These are phyloP conservation scores for Chrysolina americana DNA, from an alignment of 2,888 invertebrate species.

Conservation along the genomic window DNA sequence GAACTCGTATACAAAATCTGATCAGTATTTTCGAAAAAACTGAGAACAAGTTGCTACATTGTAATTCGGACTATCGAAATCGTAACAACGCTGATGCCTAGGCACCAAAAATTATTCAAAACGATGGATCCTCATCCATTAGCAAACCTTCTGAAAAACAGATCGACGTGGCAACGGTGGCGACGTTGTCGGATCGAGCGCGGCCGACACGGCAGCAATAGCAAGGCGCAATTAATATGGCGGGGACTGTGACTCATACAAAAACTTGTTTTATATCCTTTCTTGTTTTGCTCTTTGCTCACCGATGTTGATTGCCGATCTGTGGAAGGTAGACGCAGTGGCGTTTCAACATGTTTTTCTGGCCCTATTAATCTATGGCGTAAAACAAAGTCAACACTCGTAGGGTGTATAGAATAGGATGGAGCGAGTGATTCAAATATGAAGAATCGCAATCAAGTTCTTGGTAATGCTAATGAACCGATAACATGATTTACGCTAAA, in stretches of 20 bases:
- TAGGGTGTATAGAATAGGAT: too few relatives aligned
- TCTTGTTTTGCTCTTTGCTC: conserved; percentile 57
- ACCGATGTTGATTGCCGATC: conserved; percentile 45
- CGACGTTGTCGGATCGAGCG: conserved; percentile 38
- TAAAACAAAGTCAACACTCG: too few relatives aligned
- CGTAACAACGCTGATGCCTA: neutral
- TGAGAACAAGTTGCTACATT: too few relatives aligned
- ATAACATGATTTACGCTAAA: too few relatives aligned
- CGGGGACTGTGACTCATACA: conserved; percentile 62
- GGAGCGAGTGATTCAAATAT: too few relatives aligned
- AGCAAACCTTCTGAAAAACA: conserved; percentile 8
- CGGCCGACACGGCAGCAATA: conserved; percentile 33
- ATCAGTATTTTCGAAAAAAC: too few relatives aligned
- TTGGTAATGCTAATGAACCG: too few relatives aligned
- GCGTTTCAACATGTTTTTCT: conserved; percentile 67
- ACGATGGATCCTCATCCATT: neutral
- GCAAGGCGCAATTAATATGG: conserved; percentile 39
- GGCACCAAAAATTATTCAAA: neutral
- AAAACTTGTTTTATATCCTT: conserved; percentile 65
- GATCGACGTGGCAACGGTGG: conserved; percentile 18
- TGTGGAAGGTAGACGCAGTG: conserved; percentile 59
- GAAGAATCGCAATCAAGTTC: too few relatives aligned
- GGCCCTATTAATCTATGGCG: neutral
- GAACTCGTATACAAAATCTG: too few relatives aligned
- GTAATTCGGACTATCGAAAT: too few relatives aligned